These are phyloP conservation scores for Phaetusa simplex DNA, from an alignment of 2,113 vertebrate genomes.

Conservation along the genomic window DNA sequence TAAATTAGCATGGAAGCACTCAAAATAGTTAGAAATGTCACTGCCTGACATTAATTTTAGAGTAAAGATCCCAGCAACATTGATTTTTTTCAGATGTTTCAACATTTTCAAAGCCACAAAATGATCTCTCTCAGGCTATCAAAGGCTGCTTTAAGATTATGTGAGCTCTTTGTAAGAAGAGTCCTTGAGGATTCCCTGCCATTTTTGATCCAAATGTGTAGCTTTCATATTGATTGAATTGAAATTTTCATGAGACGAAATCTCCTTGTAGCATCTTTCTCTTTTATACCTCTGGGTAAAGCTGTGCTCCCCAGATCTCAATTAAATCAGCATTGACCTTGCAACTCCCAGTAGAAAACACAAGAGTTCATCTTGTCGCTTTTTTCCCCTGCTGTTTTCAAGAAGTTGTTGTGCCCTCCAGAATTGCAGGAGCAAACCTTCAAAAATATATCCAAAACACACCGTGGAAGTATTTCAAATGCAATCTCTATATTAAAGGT, in stretches of 20 bases:
- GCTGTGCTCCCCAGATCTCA: background rate
- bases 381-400: background rate
- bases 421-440: background rate
- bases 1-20: background rate
- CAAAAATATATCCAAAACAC: background rate
- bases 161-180: constrained; percentile 7
- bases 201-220: constrained; percentile 48
- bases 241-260: constrained; percentile 46
- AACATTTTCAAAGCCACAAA: constrained; percentile 17
- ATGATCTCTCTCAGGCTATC: background rate
- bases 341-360: constrained; percentile 13
- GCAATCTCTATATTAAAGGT: background rate
- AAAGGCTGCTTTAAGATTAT: constrained; percentile 28
- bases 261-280: constrained; percentile 5
- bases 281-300: constrained; percentile 14
- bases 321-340: constrained; percentile 56
- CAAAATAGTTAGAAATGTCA: background rate
- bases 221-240: constrained; percentile 46
- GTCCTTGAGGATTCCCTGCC: constrained; percentile 40
- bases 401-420: background rate
- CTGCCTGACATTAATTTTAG: background rate
- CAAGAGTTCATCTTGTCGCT: background rate
- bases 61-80: background rate
- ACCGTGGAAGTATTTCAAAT: background rate
- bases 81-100: background rate